phyloP scores from a whole-genome alignment of 2,113 vertebrate genomes.

The Ciconia maguari region DNA sequence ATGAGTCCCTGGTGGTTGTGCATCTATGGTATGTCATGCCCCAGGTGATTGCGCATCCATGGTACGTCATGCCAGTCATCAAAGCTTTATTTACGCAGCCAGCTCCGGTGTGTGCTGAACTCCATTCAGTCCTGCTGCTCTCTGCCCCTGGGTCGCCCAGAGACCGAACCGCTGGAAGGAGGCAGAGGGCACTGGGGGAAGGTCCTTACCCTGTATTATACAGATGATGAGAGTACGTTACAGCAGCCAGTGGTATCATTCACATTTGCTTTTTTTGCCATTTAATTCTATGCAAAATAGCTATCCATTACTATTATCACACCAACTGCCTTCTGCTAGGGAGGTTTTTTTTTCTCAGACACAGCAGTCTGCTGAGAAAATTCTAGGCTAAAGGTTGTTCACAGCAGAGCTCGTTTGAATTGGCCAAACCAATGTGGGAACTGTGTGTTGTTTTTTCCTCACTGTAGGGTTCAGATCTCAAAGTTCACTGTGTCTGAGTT shows the following conservation, averaged over 20 bases:
- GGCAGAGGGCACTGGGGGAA: neutral
- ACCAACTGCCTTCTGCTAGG: neutral
- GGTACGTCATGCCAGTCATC: neutral
- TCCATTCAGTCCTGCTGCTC: neutral
- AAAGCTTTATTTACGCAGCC: neutral
- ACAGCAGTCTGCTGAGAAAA: neutral
- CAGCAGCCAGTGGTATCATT: neutral
- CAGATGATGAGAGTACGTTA: rapidly evolving
- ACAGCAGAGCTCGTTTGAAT: neutral
- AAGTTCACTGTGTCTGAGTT: neutral
- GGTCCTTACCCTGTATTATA: neutral
- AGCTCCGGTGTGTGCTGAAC: neutral
- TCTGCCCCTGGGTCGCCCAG: neutral
- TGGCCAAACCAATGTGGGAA: neutral
- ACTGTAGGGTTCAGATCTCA: neutral
- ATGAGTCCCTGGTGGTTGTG: neutral
- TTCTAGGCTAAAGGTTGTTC: neutral
- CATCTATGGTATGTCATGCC: neutral
- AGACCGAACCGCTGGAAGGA: neutral
- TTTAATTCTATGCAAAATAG: neutral
- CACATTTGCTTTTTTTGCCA: neutral
- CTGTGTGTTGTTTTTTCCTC: neutral
- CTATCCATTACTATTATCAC: neutral
- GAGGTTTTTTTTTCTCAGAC: neutral
- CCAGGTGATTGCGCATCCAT: neutral